Evolutionary conservation across 2,113 vertebrate species (phyloP), one percentile per base, ranked within the genome.

Genomic region (Phaethon lepturus): DNA sequence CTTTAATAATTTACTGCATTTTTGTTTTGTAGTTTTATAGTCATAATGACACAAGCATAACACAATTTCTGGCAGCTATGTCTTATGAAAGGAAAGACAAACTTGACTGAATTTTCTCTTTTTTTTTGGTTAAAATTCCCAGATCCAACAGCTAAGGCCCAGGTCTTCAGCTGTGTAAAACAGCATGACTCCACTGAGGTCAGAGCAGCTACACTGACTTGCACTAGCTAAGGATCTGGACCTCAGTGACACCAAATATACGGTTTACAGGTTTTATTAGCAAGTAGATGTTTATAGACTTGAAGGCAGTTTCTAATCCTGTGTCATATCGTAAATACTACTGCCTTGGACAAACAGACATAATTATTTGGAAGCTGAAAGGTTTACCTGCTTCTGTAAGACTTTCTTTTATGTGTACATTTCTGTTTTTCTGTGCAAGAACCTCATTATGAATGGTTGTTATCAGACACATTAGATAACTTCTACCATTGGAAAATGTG

Each of bases 281-380:
- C 78, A 95, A 94, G 49, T 59, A 76, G 45, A 86, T 31, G 24
- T 59, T 96, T 95, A 88, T 59, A 88, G 93, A 95, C 84, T 96
- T 31, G 26, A 75, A 59, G 69, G 92, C 45, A 77, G 79, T 86
- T 96, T 95, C 49, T 78, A 92, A 91, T 60, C 73, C 50, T 90
- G 47, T 86, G 69, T 94, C n/a, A 58, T 97, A 96, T 96, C 7
- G 42, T 69, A 96, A 97, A 88, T 58, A 47, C 56, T 76, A 73
- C 66, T 20, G 45, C 77, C 63, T 64, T 80, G 49, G 55, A 93
- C 77, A 96, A 64, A 93, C 35, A 79, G 50, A 68, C 47, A 87
- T 24, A 84, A 59, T 82, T 60, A 59, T 60, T 58, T 80, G 80
- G 75, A 73, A 77, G 64, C 33, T 72, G 80, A 78, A 95, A 74